Conservation (phyloP, 92 coral and sea anemone genomes). For the Phymanthus crucifer region DNA sequence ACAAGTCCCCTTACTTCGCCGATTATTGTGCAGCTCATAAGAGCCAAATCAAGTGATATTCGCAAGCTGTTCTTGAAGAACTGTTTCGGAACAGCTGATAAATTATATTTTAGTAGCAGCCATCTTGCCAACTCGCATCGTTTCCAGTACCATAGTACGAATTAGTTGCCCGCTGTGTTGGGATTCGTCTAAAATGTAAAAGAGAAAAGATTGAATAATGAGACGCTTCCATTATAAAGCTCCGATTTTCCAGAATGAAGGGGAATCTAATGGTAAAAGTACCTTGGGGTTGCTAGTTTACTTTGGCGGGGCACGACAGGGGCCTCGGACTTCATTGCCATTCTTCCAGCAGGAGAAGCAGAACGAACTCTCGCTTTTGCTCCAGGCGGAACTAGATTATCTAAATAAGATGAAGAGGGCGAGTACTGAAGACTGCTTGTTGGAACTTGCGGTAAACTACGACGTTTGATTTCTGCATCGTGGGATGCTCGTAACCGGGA, state of each 20-base stretch:
- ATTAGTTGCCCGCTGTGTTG: conserved; percentile 26
- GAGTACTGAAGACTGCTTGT: conserved; percentile 40
- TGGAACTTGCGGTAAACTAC: conserved; percentile 69
- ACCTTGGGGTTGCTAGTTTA: conserved; percentile 84
- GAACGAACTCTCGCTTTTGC: conserved; percentile 53
- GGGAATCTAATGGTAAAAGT: too few relatives aligned
- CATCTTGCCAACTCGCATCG: conserved; percentile 72
- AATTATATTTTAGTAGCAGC: conserved; percentile 45
- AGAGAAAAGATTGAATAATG: background rate
- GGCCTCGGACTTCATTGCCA: conserved; percentile 42
- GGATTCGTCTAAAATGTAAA: conserved; percentile 24
- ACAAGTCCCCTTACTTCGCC: too few relatives aligned
- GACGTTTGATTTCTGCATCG: conserved; percentile 52
- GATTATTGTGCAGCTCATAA: background rate
- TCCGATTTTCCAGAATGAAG: too few relatives aligned
- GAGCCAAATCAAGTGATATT: background rate
- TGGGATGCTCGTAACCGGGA: conserved; percentile 52
- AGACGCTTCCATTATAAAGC: background rate
- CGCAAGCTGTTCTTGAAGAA: conserved; percentile 2
- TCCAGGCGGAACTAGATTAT: conserved; percentile 15
- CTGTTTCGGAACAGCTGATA: background rate
- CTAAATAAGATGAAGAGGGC: conserved; percentile 39
- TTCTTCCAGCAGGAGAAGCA: conserved; percentile 50
- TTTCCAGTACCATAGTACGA: conserved; percentile 27
- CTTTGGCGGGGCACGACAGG: conserved; percentile 77